Evolutionary conservation across 2,113 vertebrate species (phyloP).

Genomic region (Fulica atra): DNA sequence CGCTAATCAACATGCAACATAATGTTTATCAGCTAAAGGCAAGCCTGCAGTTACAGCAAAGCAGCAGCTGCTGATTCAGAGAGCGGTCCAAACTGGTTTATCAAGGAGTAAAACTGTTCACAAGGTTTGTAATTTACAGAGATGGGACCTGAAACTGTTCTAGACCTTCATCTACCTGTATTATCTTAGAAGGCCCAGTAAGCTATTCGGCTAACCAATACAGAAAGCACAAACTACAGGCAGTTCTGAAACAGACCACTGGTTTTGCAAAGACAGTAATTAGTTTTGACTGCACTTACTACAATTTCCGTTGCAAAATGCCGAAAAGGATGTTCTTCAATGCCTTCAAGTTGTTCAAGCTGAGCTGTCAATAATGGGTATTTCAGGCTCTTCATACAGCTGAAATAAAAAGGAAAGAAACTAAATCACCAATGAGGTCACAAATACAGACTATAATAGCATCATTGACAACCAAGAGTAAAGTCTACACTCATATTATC

Average conservation of each 20-base stretch:
- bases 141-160: not conserved
- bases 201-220: not conserved
- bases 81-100: not conserved
- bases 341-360: slow-evolving; percentile 80
- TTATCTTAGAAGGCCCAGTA: not conserved
- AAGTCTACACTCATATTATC: not conserved
- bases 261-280: not conserved
- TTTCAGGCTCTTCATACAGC: slow-evolving; percentile 90
- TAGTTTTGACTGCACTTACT: slow-evolving; percentile 72
- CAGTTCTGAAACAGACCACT: not conserved
- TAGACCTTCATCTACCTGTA: not conserved
- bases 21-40: not conserved
- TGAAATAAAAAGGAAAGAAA: slow-evolving; percentile 62
- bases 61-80: not conserved
- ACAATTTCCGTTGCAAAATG: slow-evolving; percentile 86
- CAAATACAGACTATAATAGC: not conserved
- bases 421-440: not conserved
- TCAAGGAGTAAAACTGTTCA: not conserved
- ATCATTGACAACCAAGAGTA: not conserved
- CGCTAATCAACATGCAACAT: not conserved
- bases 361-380: slow-evolving; percentile 87
- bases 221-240: not conserved
- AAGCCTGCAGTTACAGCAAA: not conserved
- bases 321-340: slow-evolving; percentile 77
- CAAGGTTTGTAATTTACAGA: not conserved